A percentile compares a stretch with the other conserved stretches of the same genome.
Evolutionary conservation across 2,797 vertebrate species (phyloP).

Genomic region (Numenius phaeopus): DNA sequence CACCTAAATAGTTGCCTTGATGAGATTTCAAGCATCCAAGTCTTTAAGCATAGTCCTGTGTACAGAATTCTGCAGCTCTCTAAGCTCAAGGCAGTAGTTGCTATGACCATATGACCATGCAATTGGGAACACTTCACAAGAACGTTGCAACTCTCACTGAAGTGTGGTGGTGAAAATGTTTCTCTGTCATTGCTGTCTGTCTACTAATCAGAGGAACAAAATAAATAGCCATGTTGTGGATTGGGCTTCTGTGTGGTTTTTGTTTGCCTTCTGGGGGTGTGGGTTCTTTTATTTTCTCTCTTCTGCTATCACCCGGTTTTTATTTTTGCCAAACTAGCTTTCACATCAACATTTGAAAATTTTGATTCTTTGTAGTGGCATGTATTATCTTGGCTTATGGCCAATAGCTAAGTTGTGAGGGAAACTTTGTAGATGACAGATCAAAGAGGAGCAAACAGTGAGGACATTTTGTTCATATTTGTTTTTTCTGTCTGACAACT

Average conservation of each 20-base stretch:
- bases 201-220: not conserved
- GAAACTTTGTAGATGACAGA: not conserved
- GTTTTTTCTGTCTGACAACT: not conserved
- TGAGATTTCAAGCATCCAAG: not conserved
- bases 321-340: not conserved
- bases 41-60: not conserved
- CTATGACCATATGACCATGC: not conserved
- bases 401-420: not conserved
- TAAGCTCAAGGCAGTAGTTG: not conserved
- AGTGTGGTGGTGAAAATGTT: not conserved
- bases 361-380: not conserved
- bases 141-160: not conserved
- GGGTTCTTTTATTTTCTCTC: not conserved
- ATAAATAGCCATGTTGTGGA: not conserved
- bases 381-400: not conserved
- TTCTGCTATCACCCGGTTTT: not conserved
- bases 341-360: not conserved
- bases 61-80: not conserved
- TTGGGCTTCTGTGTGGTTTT: not conserved
- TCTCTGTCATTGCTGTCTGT: not conserved
- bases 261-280: not conserved
- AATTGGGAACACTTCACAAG: not conserved
- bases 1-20: not conserved
- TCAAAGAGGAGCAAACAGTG: not conserved
- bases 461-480: not conserved